phyloP scores from a whole-genome alignment of 2,888 invertebrate species.

The Epirrhoe alternata region DNA sequence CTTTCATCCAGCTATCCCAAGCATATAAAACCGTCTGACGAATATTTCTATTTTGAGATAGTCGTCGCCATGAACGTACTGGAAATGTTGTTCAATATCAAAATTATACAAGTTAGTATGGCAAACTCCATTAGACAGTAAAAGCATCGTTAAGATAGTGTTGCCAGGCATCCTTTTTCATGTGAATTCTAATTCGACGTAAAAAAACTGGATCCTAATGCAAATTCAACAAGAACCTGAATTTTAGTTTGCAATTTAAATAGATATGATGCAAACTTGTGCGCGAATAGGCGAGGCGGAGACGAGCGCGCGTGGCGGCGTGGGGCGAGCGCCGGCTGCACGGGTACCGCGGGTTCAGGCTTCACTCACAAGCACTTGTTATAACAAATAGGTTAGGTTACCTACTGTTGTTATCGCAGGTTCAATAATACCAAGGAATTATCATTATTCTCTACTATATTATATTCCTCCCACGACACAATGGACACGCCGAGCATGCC shows the following conservation, averaged over 20 bases:
- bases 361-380: background rate
- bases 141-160: constrained; percentile 22
- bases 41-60: constrained; percentile 1
- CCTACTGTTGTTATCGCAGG: too few relatives aligned
- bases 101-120: constrained; percentile 3
- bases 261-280: constrained; percentile 47
- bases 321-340: background rate
- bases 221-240: constrained; percentile 43
- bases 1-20: constrained; percentile 8
- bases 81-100: background rate
- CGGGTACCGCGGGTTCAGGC: background rate
- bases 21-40: background rate
- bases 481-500: background rate
- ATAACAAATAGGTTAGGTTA: background rate
- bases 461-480: background rate
- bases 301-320: constrained; percentile 20
- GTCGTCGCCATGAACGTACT: background rate
- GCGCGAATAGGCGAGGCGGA: constrained; percentile 37
- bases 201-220: constrained; percentile 46
- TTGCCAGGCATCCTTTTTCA: constrained; percentile 32
- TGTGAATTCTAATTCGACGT: constrained; percentile 39
- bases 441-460: too few relatives aligned
- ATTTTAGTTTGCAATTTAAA: constrained; percentile 45
- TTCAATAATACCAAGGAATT: too few relatives aligned
- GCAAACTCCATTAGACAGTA: constrained; percentile 13